Base-by-base conservation (phyloP, 1,140 invertebrate genomes). In the Euglossa dilemma region DNA sequence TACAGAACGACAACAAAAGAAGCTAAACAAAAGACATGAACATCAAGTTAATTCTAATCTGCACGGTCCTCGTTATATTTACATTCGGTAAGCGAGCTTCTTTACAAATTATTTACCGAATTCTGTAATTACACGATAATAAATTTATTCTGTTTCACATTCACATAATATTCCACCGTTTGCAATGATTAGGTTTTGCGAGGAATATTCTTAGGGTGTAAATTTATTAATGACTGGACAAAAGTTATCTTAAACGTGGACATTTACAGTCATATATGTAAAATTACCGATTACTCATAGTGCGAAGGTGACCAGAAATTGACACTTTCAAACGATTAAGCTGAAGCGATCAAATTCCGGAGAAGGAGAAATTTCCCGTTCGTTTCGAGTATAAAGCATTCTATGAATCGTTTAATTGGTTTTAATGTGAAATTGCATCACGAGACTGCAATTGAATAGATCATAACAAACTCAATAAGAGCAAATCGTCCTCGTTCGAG, bases 11-110 rank as follows among this genome's bases (percentile, higher is more conserved):
- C 3, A 71, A 2, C 18, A 12, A 43, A 52, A 28, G 2, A 25
- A 73, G 7, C 11, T 9, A 71, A 28, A 64, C 45, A 45, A 52
- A 43, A 45, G 80, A 89, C 66, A 93, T 93, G 92, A 89, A 84
- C 69, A 80, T 86, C 79, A 92, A 87, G 80, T 63, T 84, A 59
- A 85, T 86, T 61, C 83, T 91, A 73, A 52, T 92, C 76, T 81
- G 85, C 59, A 85, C 85, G 74, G 87, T 90, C 64, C 72, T 90
- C 71, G 63, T 90, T 73, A 70, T 92, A 66, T 85, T 91, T 70
- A 76, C 90, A 83, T 87, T 86, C 43, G 92, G 92, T 93, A 88
- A 92, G 88, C 56, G 8, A 70, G 64, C 64, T 56, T 56, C 20
- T 20, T 56, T 72, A 14, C 43, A 25, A 16, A 67, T 56, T 1